Percentiles rank a stretch among this genome's conserved stretches.
phyloP scores from a whole-genome alignment of 2,888 invertebrate species.

The Orthosia gracilis region DNA sequence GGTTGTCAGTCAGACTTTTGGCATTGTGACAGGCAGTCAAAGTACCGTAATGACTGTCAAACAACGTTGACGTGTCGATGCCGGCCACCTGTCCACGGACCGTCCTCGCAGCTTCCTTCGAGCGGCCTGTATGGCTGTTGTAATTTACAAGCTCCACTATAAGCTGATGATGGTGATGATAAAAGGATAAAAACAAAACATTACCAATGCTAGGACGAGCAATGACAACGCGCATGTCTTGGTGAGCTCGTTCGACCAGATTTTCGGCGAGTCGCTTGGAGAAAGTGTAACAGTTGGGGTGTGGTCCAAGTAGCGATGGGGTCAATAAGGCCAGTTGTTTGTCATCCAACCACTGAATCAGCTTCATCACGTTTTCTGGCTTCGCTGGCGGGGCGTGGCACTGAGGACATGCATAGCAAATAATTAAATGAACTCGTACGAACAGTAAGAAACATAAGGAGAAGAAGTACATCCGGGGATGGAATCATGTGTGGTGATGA shows the following conservation, averaged over 20 bases:
- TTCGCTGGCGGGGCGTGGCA: conserved; percentile 93
- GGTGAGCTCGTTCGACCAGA: conserved; percentile 94
- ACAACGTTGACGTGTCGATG: no score
- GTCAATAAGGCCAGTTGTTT: conserved; percentile 92
- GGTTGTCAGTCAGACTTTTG: no score
- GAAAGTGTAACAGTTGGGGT: conserved; percentile 98
- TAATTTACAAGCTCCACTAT: no score
- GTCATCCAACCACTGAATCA: conserved; percentile 94
- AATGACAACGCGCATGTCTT: conserved; percentile 95
- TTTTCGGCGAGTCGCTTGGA: conserved; percentile 98
- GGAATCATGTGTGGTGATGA: no score
- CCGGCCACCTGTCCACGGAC: no score
- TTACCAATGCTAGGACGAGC: conserved; percentile 98
- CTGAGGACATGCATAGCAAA: conserved; percentile 80
- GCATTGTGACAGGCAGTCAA: no score
- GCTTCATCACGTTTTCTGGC: conserved; percentile 93
- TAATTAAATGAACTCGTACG: neutral
- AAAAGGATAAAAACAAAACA: conserved; percentile 43
- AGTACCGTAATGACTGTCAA: no score
- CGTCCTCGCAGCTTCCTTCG: no score
- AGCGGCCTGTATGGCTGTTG: no score
- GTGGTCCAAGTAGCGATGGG: conserved; percentile 93
- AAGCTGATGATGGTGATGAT: neutral
- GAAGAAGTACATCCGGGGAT: no score
- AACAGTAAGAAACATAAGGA: no score